phyloP scores from a whole-genome alignment of 2,888 invertebrate genomes.

The Ctena decussata region DNA sequence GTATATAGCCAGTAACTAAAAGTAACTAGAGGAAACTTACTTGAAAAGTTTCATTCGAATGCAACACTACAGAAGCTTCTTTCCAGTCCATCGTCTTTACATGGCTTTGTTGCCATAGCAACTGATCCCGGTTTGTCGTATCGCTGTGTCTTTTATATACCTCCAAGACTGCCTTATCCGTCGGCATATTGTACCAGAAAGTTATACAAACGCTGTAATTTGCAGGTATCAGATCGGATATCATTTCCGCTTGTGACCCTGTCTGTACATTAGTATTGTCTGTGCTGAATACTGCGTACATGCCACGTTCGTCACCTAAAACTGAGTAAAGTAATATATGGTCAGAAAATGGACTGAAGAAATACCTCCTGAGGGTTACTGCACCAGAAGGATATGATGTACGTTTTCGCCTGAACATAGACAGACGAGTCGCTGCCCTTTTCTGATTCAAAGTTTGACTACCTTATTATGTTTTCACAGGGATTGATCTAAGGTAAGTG shows the following conservation, averaged over 20 bases:
- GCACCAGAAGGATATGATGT: too few species aligned
- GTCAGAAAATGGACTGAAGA: too few species aligned
- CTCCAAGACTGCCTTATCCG: slow-evolving; percentile 6
- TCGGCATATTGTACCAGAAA: slow-evolving; percentile 53
- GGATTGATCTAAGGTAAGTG: too few species aligned
- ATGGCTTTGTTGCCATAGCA: slow-evolving; percentile 32
- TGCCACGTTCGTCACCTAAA: slow-evolving; percentile 32
- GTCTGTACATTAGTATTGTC: slow-evolving; percentile 39
- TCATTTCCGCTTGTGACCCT: slow-evolving; percentile 26
- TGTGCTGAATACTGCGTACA: slow-evolving; percentile 39
- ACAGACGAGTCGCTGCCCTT: too few species aligned
- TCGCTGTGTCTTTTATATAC: slow-evolving; percentile 17
- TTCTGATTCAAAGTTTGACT: too few species aligned
- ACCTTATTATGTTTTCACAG: too few species aligned
- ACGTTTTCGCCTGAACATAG: too few species aligned
- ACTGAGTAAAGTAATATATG: not conserved
- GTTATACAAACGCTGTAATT: slow-evolving; percentile 18
- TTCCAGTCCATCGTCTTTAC: slow-evolving; percentile 33
- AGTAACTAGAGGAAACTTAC: too few species aligned
- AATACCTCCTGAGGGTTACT: too few species aligned
- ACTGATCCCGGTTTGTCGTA: not conserved
- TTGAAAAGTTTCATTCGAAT: slow-evolving; percentile 16
- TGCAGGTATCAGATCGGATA: slow-evolving; percentile 8
- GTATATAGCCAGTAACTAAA: too few species aligned
- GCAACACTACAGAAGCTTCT: slow-evolving; percentile 23